phyloP scores from a whole-genome alignment of 2,888 invertebrate species.

The Dugesia japonica region DNA sequence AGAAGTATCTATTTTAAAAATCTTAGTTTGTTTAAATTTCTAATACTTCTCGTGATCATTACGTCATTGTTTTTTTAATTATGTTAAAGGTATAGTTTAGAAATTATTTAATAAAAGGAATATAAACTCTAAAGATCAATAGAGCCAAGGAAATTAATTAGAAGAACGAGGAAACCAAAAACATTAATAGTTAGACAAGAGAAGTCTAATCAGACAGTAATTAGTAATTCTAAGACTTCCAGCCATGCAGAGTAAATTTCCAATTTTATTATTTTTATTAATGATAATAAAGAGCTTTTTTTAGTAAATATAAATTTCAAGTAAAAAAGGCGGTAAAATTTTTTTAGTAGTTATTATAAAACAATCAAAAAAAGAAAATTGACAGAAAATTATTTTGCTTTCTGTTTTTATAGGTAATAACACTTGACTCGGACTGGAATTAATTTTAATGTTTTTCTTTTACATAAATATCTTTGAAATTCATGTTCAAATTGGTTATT shows the following conservation, averaged over 20 bases:
- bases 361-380: no score
- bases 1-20: no score
- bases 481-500: no score
- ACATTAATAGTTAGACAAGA: constrained; percentile 20
- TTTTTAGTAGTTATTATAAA: background rate
- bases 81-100: background rate
- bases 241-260: constrained; percentile 20
- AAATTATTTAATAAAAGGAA: background rate
- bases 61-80: background rate
- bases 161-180: constrained; percentile 20
- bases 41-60: background rate
- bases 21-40: no score
- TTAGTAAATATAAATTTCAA: background rate
- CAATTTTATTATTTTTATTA: constrained; percentile 20
- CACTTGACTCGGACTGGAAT: no score
- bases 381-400: no score
- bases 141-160: constrained; percentile 20
- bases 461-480: no score
- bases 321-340: background rate
- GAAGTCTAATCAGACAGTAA: constrained; percentile 7
- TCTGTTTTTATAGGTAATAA: no score
- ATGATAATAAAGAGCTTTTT: background rate
- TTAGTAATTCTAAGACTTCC: constrained; percentile 20
- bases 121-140: background rate
- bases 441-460: no score